These are phyloP conservation scores for Malacoctenus gilli DNA, from an alignment of 2,797 vertebrate species.

Conservation along the genomic window DNA sequence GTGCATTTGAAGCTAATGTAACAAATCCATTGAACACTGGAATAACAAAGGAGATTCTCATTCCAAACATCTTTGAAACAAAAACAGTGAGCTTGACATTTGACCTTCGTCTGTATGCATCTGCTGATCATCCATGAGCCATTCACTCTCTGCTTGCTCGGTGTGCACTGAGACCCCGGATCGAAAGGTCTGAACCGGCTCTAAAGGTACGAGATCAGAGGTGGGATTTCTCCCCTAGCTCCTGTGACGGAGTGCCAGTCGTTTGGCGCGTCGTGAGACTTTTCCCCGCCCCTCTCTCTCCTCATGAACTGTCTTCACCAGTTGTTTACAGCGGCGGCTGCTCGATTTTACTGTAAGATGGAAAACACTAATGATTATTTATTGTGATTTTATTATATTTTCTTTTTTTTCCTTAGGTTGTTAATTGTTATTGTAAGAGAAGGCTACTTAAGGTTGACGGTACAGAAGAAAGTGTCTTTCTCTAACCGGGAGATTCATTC, in stretches of 20 bases:
- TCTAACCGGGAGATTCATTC: conserved; percentile 41
- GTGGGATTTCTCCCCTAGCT: conserved; percentile 11
- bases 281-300: conserved; percentile 31
- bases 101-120: conserved; percentile 26
- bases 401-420: conserved; percentile 45
- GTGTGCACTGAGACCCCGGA: conserved; percentile 5
- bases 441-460: conserved; percentile 29
- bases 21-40: conserved; percentile 65
- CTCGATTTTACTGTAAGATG: conserved; percentile 56
- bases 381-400: conserved; percentile 57
- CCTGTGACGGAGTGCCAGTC: conserved; percentile 21
- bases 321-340: conserved; percentile 71
- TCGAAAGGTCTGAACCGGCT: conserved; percentile 24
- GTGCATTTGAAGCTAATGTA: conserved; percentile 39
- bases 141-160: neutral
- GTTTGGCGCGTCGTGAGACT: conserved; percentile 24
- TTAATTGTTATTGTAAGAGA: conserved; percentile 43
- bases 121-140: conserved; percentile 31
- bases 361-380: conserved; percentile 79
- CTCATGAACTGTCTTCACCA: conserved; percentile 46
- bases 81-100: conserved; percentile 32
- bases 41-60: conserved; percentile 35
- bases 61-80: conserved; percentile 26
- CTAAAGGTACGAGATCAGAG: conserved; percentile 37
- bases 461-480: conserved; percentile 32